Evolutionary conservation across 2,797 vertebrate genomes (phyloP), one percentile per base, ranked within the genome.

Genomic region (Chelon auratus): DNA sequence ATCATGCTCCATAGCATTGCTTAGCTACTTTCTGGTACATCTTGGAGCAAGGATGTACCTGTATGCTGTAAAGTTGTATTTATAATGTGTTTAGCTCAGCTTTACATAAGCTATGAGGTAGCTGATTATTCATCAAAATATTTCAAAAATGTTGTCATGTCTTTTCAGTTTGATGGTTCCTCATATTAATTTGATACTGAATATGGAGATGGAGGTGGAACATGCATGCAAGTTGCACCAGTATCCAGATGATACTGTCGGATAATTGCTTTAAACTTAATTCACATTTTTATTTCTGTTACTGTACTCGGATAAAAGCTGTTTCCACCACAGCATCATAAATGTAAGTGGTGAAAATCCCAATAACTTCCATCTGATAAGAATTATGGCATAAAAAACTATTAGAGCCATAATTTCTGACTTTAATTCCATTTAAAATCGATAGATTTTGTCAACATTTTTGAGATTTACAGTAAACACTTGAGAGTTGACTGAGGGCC

Each of bases 291-390:
- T 14, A 52, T 36, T 78, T 62, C 39, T 68, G 13, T 36, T 36
- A 17, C 24, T 57, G 37, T 14, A 3, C 4, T 56, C 47, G 9
- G 20, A 14, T 17, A 33, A 64, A 50, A 40, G 4, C 11, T 55
- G n/a, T 47, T 11, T 1, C 3, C 26, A 39, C 26, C 11, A 42
- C 17, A 30, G 18, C 20, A 33, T 9, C 40, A 30, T 43, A 43
- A 43, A 59, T 58, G 56, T 33, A 8, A 55, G 11, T 20, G 37
- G 18, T 53, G 37, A 80, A 55, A 60, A 59, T 70, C 20, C 51
- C 43, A 55, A 17, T 9, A 37, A 17, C 24, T 68, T 26, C 47
- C 12, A 66, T 20, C 6, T 42, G n/a, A 58, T 47, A 6, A 9
- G 3, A 56, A 43, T 10, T 50, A 22, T 3, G 22, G 40, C 0